Evolutionary conservation across 1,140 invertebrate species (phyloP).

Genomic region (Drosophila pallidifrons): DNA sequence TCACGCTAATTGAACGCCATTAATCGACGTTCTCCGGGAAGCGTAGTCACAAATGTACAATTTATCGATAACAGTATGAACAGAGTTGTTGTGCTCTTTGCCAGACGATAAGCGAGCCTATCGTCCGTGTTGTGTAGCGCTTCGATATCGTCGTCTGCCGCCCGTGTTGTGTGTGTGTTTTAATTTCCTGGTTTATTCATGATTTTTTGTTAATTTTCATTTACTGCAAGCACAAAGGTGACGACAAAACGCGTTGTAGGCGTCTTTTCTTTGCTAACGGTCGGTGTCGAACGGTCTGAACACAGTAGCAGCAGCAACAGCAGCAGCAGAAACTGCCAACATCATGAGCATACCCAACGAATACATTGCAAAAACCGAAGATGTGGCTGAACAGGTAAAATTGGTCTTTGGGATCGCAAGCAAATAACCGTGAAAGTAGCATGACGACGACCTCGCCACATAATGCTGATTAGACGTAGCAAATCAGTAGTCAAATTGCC

Average conservation of each 20-base stretch:
- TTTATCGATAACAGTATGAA: conserved; percentile 41
- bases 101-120: conserved; percentile 22
- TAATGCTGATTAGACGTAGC: not conserved
- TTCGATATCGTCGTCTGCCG: conserved; percentile 31
- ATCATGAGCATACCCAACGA: conserved; percentile 95
- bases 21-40: conserved; percentile 39
- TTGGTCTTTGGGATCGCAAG: conserved; percentile 23
- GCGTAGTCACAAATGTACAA: not conserved
- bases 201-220: conserved; percentile 74
- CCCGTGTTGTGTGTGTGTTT: conserved; percentile 74
- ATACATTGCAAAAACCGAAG: conserved; percentile 95
- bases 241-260: conserved; percentile 27
- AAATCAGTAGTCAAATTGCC: not conserved
- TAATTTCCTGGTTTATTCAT: conserved; percentile 77
- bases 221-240: conserved; percentile 42
- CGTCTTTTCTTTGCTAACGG: conserved; percentile 19
- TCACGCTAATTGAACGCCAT: not conserved
- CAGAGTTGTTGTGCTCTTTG: conserved; percentile 35
- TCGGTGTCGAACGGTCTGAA: conserved; percentile 11
- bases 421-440: conserved; percentile 20
- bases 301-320: conserved; percentile 9
- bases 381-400: conserved; percentile 96
- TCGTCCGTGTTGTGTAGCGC: conserved; percentile 47
- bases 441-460: not conserved
- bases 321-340: conserved; percentile 53